Evolutionary conservation across 2,888 invertebrate genomes (phyloP).

Genomic region (Protophormia terraenovae): DNA sequence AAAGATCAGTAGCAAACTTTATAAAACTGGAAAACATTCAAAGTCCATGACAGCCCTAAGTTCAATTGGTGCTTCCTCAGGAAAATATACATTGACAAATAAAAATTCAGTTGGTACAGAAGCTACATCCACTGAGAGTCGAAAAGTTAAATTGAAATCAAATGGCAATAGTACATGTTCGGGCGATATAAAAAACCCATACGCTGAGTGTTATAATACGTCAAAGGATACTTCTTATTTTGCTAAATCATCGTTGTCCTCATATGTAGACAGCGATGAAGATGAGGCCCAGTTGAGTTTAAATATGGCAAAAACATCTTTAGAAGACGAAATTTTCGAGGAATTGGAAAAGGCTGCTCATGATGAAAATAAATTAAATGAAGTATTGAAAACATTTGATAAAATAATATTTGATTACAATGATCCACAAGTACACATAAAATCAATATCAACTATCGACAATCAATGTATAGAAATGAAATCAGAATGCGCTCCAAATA

Average conservation of each 20-base stretch:
- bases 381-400: constrained; percentile 83
- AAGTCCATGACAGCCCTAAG: constrained; percentile 75
- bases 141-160: not conserved
- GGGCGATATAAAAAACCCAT: not conserved
- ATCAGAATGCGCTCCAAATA: not conserved
- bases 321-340: constrained; percentile 81
- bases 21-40: constrained; percentile 77
- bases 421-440: constrained; percentile 28
- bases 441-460: not conserved
- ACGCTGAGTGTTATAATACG: constrained; percentile 21
- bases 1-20: constrained; percentile 76
- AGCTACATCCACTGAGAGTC: not conserved
- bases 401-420: constrained; percentile 82
- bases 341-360: constrained; percentile 81
- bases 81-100: constrained; percentile 63
- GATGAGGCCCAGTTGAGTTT: constrained; percentile 76
- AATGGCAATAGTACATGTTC: not conserved
- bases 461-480: not conserved
- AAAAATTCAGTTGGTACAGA: not conserved
- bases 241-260: not conserved
- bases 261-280: constrained; percentile 77
- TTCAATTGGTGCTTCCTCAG: constrained; percentile 69
- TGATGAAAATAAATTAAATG: constrained; percentile 81
- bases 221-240: constrained; percentile 28
- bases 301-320: constrained; percentile 77